Evolutionary conservation across 2,113 vertebrate species (phyloP).

Genomic region (Ascaphus truei): DNA sequence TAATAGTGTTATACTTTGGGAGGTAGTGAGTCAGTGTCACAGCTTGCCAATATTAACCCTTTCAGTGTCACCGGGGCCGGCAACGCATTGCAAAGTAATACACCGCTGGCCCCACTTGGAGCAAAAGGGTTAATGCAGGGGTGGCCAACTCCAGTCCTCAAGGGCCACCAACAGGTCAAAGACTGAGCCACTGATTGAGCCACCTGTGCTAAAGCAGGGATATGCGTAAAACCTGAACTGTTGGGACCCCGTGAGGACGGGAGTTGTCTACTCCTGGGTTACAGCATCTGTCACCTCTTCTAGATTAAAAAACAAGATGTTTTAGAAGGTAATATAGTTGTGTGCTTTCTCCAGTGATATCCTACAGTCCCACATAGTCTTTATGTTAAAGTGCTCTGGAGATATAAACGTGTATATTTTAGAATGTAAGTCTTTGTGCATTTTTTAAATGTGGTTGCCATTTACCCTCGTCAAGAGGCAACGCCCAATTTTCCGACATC

Average conservation of each 20-base stretch:
- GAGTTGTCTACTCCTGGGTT: too few species aligned
- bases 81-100: background rate
- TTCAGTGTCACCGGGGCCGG: background rate
- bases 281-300: too few species aligned
- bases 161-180: too few species aligned
- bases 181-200: too few species aligned
- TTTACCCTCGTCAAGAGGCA: background rate
- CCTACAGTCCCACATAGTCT: background rate
- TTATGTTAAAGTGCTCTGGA: background rate
- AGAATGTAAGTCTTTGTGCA: background rate
- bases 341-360: slow-evolving; percentile 3
- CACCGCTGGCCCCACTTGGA: background rate
- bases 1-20: slow-evolving; percentile 7
- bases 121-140: too few species aligned
- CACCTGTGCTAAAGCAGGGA: too few species aligned
- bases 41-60: background rate
- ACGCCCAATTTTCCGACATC: too few species aligned
- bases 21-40: slow-evolving; percentile 9
- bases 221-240: too few species aligned
- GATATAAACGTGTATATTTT: background rate
- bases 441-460: background rate
- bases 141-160: too few species aligned
- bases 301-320: background rate
- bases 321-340: background rate
- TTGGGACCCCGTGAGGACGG: too few species aligned